Evolutionary conservation across 1,140 invertebrate species (phyloP).

Genomic region (Eumaeus atala): DNA sequence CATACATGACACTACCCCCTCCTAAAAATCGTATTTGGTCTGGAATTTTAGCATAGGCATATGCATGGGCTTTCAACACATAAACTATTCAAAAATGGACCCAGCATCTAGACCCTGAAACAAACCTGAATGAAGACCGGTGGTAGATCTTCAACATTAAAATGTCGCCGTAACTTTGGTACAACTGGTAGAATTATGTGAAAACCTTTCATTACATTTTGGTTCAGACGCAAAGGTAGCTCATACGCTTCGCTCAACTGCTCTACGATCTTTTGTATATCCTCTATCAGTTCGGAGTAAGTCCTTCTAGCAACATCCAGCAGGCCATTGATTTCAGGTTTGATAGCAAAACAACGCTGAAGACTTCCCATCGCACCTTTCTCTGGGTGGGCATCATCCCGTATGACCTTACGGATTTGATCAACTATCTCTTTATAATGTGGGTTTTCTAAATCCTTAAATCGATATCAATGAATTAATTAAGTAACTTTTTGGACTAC

Average conservation of each 20-base stretch:
- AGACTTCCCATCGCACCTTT: slow-evolving; percentile 81
- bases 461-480: too few relatives aligned
- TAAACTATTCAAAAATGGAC: too few relatives aligned
- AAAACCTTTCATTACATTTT: slow-evolving; percentile 82
- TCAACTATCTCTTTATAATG: slow-evolving; percentile 75
- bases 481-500: too few relatives aligned
- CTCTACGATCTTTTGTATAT: slow-evolving; percentile 81
- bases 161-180: slow-evolving; percentile 55
- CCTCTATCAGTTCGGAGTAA: slow-evolving; percentile 85
- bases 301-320: slow-evolving; percentile 86
- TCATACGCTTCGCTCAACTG: slow-evolving; percentile 78
- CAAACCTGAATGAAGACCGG: slow-evolving; percentile 80
- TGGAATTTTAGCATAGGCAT: too few relatives aligned
- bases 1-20: too few relatives aligned
- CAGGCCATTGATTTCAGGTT: slow-evolving; percentile 81
- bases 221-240: slow-evolving; percentile 79
- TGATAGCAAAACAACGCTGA: slow-evolving; percentile 91
- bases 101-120: not conserved
- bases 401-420: slow-evolving; percentile 80
- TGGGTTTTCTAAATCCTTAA: slow-evolving; percentile 61
- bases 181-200: slow-evolving; percentile 79
- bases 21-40: too few relatives aligned
- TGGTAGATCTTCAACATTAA: slow-evolving; percentile 77
- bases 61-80: too few relatives aligned
- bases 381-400: slow-evolving; percentile 80